These are phyloP conservation scores for Aegotheles bennettii DNA, from an alignment of 2,113 vertebrate genomes.

Conservation along the genomic window DNA sequence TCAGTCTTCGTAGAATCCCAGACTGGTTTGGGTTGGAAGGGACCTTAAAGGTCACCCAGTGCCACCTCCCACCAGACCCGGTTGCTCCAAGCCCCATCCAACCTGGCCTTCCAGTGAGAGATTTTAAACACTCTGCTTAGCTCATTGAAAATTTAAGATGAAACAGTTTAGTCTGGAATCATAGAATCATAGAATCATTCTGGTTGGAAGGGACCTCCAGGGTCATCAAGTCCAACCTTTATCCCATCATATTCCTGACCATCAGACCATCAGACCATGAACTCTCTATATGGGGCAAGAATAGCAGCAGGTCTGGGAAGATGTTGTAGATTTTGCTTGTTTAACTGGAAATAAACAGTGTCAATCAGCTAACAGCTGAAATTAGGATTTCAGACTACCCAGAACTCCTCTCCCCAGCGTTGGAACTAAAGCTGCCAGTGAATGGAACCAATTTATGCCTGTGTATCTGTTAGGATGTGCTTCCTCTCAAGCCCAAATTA, in stretches of 20 bases:
- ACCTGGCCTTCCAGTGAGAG: neutral
- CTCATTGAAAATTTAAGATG: neutral
- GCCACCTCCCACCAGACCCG: no score
- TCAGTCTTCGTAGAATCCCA: no score
- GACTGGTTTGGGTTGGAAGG: no score
- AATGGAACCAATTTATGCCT: neutral
- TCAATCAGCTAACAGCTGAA: neutral
- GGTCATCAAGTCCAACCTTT: no score
- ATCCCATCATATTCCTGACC: no score
- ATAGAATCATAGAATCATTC: no score
- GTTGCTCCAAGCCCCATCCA: no score
- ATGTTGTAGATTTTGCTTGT: neutral
- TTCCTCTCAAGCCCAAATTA: neutral
- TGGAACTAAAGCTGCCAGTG: neutral
- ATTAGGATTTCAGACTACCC: neutral
- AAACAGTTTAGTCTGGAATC: neutral
- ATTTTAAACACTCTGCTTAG: neutral
- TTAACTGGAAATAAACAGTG: neutral
- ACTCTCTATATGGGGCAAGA: neutral
- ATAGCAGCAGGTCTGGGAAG: neutral
- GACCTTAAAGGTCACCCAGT: no score
- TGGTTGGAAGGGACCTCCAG: no score
- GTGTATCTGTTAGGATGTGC: fast-evolving
- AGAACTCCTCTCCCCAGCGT: neutral
- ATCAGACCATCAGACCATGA: no score